Evolutionary conservation across 2,888 invertebrate genomes (phyloP), one percentile per base, ranked within the genome.

Genomic region (Clostera curtula): DNA sequence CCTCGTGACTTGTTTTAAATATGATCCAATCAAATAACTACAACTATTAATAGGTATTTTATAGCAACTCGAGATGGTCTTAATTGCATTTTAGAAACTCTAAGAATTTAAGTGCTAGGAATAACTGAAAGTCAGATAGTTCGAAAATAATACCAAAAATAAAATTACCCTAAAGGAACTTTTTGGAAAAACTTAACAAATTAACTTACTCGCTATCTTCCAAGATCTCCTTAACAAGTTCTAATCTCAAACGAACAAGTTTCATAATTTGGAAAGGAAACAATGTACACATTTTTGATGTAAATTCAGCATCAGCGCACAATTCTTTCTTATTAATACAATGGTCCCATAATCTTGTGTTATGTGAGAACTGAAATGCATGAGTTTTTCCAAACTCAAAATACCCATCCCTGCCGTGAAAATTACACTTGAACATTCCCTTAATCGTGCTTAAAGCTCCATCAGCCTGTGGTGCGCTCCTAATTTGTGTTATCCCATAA

Each of bases 221-320:
- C 29, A 95, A 76, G 26, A 95, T 75, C 37, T 88, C 85, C 56
- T 92, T 90, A 23, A 92, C 88, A 7, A 92, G 85, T 34, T 87
- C 86, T 47, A 95, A 84, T 37, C 94, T 86, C 49, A 95, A 68
- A 34, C 95, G 85, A 12, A 95, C 95, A 39, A 93, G 87, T 71
- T 95, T 96, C 92, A 95, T 92, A 42, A 91, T 92, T 66, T 95
- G 95, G 67, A 95, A 91, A 6, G 95, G 95, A 69, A 94, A 95
- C 46, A 93, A 79, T 61, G 87, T 88, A 79, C 95, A 96, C 76
- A 93, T 90, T 40, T 87, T 88, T 29, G 89, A 88, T 31, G 93
- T 87, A 75, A 95, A 95, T 19, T 86, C 76, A 40, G 75, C 59
- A 62, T 85, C 82, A 56, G 63, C 65, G 65, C 84, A 85, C 52